Base-by-base conservation (phyloP, 1,140 invertebrate species). In the Nephotettix cincticeps region DNA sequence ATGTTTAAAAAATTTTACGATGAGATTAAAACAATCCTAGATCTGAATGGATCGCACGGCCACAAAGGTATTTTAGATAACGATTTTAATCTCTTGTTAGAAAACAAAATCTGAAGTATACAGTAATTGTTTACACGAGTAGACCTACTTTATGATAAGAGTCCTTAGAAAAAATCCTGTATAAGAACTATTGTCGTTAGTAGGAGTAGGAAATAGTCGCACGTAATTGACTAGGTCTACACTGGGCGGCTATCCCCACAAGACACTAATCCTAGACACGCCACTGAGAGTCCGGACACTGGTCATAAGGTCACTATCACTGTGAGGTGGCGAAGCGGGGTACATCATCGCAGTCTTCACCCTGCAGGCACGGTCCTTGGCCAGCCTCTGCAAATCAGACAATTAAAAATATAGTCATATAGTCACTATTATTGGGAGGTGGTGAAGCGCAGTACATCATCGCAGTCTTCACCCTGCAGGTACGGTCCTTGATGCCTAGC, bases 331-430 rank as follows among this genome's bases (percentile, higher is more conserved):
- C 80, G 80, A 79, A 80, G 81, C 82, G 82, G 82, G 83, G 82
- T 80, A 82, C 83, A 81, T 79, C 78, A 72, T 61, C 69, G 80
- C 80, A 76, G 75, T 75, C 68, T 80, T 81, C 80, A 84, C 84
- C 84, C 84, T 85, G 83, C 83, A 75, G 82, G 81, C 83, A 83
- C 80, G 82, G 82, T 80, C 81, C 83, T 82, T 81, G 83, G 80
- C 78, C 83, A 80, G 81, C 83, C 82, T 84, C 83, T 84, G 76
- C 29, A 75, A 77, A 40, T 19, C 54, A 71, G 65, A 69, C 69
- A 72, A 36, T 14, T n/a, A n/a, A n/a, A n/a, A n/a, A n/a, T n/a
- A 36, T 14, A 36, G 32, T 36, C 32, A n/a, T n/a, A n/a, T n/a
- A 6, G 32, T 36, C 32, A 36, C 32, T 36, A 36, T 36, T 14